Conservation (phyloP, 2,113 vertebrate genomes). For the Atractosteus spatula region DNA sequence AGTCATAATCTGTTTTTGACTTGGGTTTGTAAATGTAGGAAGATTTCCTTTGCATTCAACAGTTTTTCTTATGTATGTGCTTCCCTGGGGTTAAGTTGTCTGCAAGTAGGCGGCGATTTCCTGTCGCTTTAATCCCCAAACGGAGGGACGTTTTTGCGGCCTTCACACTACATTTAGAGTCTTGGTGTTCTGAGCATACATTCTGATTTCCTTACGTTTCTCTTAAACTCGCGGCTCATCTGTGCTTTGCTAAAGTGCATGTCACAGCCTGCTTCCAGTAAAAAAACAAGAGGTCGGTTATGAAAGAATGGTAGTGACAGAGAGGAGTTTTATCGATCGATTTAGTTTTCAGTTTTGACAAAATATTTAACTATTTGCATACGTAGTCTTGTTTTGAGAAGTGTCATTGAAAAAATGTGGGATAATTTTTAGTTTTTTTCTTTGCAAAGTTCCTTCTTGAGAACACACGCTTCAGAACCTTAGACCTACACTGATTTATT, state of each 20-base stretch:
- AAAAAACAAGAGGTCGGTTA: too few species aligned
- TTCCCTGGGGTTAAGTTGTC: background rate
- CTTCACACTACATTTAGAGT: constrained; percentile 12
- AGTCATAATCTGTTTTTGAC: background rate
- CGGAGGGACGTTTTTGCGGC: constrained; percentile 5
- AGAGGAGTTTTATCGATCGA: background rate
- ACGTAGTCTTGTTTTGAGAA: background rate
- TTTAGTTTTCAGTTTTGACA: background rate
- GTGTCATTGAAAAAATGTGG: too few species aligned
- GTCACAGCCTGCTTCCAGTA: too few species aligned
- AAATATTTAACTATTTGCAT: background rate
- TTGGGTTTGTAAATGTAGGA: background rate
- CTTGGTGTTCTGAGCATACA: background rate
- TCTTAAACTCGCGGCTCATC: too few species aligned
- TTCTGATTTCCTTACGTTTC: background rate
- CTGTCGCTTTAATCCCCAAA: constrained; percentile 13
- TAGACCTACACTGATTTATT: constrained; percentile 56
- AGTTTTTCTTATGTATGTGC: background rate
- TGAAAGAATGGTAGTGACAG: too few species aligned
- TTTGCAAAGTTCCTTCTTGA: constrained; percentile 38
- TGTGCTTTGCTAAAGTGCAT: too few species aligned
- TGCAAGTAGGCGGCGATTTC: constrained; percentile 18
- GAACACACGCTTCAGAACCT: constrained; percentile 47
- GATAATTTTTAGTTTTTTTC: constrained; percentile 7
- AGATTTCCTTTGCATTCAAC: background rate